A percentile compares a stretch with the other conserved stretches of the same genome.
Conservation (phyloP, 2,888 invertebrate genomes). For the Synanthedon andrenaeformis region DNA sequence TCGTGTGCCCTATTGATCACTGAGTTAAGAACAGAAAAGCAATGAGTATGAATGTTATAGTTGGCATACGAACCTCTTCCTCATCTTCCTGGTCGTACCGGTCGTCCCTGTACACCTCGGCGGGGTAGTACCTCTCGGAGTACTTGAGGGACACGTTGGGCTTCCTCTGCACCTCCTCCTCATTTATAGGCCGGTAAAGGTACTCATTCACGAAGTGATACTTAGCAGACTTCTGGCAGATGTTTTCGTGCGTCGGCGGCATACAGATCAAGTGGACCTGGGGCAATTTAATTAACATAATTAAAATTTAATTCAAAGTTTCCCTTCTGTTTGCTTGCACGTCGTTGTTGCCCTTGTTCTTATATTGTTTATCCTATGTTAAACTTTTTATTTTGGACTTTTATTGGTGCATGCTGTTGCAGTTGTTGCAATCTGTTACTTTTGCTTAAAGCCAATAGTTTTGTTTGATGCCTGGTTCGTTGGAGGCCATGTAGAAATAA, state of each 20-base stretch:
- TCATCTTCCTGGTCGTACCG: slow-evolving; percentile 66
- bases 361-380: no score
- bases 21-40: no score
- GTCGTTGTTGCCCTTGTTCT: no score
- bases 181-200: slow-evolving; percentile 87
- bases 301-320: neutral
- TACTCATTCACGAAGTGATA: slow-evolving; percentile 95
- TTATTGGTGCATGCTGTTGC: no score
- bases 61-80: slow-evolving; percentile 31
- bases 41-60: no score
- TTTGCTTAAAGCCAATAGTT: no score
- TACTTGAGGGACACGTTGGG: slow-evolving; percentile 85
- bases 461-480: no score
- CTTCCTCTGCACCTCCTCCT: slow-evolving; percentile 83
- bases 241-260: slow-evolving; percentile 90
- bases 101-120: slow-evolving; percentile 79
- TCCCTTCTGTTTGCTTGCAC: no score
- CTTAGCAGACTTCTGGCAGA: slow-evolving; percentile 88
- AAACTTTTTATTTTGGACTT: no score
- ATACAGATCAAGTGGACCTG: slow-evolving; percentile 94
- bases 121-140: slow-evolving; percentile 86
- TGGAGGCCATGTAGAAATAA: no score
- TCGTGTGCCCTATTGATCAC: no score
- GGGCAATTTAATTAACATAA: slow-evolving; percentile 14
- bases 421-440: no score